Conservation (phyloP, 2,113 vertebrate genomes). For the Pituophis catenifer region DNA sequence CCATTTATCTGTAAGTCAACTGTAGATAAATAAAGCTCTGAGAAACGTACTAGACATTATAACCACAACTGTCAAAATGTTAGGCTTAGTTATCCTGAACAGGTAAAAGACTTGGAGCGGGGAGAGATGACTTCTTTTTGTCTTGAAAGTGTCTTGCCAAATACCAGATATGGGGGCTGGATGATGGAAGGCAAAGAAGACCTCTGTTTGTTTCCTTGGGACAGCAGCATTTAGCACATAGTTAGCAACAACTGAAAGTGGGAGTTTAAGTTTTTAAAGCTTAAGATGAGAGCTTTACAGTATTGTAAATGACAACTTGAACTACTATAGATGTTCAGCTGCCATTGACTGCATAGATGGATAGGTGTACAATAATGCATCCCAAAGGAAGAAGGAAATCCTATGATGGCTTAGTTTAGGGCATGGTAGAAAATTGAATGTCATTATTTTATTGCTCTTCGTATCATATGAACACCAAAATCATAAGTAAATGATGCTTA, state of each 20-base stretch:
- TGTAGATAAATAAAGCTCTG: neutral
- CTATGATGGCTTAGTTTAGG: neutral
- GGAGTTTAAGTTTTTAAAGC: neutral
- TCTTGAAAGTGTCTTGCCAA: too few relatives aligned
- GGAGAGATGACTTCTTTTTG: neutral
- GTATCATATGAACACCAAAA: neutral
- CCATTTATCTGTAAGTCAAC: neutral
- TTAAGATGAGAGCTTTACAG: neutral
- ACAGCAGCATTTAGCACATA: neutral
- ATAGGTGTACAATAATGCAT: neutral
- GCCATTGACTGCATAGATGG: too few relatives aligned
- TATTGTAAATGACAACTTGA: neutral
- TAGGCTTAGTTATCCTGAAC: neutral
- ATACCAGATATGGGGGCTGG: neutral
- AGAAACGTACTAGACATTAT: neutral
- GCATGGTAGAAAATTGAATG: neutral
- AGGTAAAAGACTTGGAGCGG: neutral
- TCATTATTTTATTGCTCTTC: neutral
- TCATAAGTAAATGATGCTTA: neutral
- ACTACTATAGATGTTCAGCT: neutral
- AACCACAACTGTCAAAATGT: neutral
- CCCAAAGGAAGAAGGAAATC: neutral
- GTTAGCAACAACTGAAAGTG: neutral
- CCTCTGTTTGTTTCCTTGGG: neutral
- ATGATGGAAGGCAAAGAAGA: neutral